Evolutionary conservation across 2,113 vertebrate genomes (phyloP), one percentile per base, ranked within the genome.

Genomic region (Otocyon megalotis): DNA sequence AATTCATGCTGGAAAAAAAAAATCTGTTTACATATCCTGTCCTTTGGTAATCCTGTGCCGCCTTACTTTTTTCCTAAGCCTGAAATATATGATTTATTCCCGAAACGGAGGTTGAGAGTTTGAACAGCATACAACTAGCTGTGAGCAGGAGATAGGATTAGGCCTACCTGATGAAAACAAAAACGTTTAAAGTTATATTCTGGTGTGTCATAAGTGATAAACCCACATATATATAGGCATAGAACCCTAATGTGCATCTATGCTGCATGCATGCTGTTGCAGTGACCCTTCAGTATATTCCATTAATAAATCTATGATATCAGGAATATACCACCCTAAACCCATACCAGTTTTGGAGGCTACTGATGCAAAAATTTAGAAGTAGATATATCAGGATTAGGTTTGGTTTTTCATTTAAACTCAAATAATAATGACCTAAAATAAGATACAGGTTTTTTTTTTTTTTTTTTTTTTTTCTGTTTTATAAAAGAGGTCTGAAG

Each of bases 51-150:
- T 87, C 5, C 26, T 96, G 37, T 69, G 13, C 77, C 17, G 37
- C 85, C n/a, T 54, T 65, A 60, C 50, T n/a, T 89, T 97, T 94
- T 56, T 83, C 48, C 67, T 88, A 95, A 95, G 13, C 50, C 79
- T 92, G 71, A 94, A 82, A 81, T 71, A 53, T 24, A 43, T 97
- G 35, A 26, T 90, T 90, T 95, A 88, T 37, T 72, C 58, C 15
- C 50, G 37, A 90, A 96, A 94, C 56, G 65, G 93, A 93, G 32
- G 37, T 90, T 90, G 50, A 82, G 48, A 84, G 37, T 81, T 88
- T 84, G 12, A 84, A 53, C 79, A 85, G 54, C 24, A 58, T 48
- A 86, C 30, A 88, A 32, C 26, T 67, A 63, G 30, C 69, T 94
- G 3, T 85, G 30, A 88, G 48, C 43, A 91, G 81, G 60, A 87